phyloP scores from a whole-genome alignment of 1,140 invertebrate species.

The Eumeta japonica region DNA sequence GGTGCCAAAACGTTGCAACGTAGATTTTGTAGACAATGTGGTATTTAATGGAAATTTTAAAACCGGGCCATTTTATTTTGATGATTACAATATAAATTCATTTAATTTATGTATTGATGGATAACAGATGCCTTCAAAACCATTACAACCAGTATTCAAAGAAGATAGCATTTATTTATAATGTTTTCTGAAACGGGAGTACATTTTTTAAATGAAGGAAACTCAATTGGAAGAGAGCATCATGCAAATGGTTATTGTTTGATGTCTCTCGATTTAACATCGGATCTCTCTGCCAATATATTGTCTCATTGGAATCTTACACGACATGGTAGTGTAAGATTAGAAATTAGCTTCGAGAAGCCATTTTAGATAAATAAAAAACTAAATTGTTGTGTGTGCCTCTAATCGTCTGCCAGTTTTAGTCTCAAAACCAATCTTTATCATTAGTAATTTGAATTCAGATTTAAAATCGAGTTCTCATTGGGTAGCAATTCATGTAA shows the following conservation, averaged over 20 bases:
- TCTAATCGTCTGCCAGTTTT: too few species aligned
- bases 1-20: constrained; percentile 34
- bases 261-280: constrained; percentile 28
- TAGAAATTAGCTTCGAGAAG: constrained; percentile 28
- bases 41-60: constrained; percentile 33
- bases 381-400: too few species aligned
- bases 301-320: constrained; percentile 30
- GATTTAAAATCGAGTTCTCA: too few species aligned
- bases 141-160: constrained; percentile 12
- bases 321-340: constrained; percentile 20
- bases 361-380: too few species aligned
- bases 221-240: constrained; percentile 13
- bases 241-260: constrained; percentile 21
- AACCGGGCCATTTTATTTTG: constrained; percentile 39
- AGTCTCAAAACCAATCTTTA: too few species aligned
- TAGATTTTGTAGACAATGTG: constrained; percentile 37
- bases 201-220: constrained; percentile 24
- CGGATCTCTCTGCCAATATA: constrained; percentile 32
- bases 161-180: constrained; percentile 16
- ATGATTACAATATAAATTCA: constrained; percentile 28
- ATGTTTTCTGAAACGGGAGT: constrained; percentile 35
- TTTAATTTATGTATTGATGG: constrained; percentile 33
- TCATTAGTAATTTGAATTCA: too few species aligned
- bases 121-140: constrained; percentile 15
- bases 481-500: too few species aligned